phyloP scores from a whole-genome alignment of 2,888 invertebrate species.

The Anthrax anthrax region DNA sequence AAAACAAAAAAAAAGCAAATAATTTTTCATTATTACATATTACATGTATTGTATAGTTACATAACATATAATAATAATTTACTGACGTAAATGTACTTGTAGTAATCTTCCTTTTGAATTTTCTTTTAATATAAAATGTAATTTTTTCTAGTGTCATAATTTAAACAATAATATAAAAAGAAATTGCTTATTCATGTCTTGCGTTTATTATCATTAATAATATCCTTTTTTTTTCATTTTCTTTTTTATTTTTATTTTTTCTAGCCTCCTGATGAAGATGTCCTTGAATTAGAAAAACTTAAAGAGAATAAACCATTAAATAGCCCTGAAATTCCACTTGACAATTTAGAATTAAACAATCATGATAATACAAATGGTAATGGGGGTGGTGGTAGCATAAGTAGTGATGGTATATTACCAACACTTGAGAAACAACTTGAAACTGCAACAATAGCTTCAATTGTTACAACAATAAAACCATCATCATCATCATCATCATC shows the following conservation, averaged over 20 bases:
- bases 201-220: too few species aligned
- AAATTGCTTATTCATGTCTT: too few species aligned
- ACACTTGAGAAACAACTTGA: slow-evolving; percentile 11
- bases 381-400: slow-evolving; percentile 10
- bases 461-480: slow-evolving; percentile 4
- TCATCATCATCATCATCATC: slow-evolving; percentile 23
- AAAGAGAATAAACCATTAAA: slow-evolving; percentile 26
- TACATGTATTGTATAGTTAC: too few species aligned
- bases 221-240: background rate
- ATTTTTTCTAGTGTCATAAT: too few species aligned
- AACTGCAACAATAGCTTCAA: slow-evolving; percentile 15
- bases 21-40: too few species aligned
- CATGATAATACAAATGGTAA: too few species aligned
- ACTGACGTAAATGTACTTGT: too few species aligned
- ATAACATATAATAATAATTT: too few species aligned
- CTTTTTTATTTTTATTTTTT: background rate
- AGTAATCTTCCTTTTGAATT: too few species aligned
- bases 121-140: too few species aligned
- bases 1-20: too few species aligned
- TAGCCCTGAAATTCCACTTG: background rate
- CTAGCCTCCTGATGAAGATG: slow-evolving; percentile 34
- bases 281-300: slow-evolving; percentile 38
- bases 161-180: too few species aligned
- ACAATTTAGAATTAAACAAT: slow-evolving; percentile 1
- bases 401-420: slow-evolving; percentile 5